Evolutionary conservation across 1,140 invertebrate genomes (phyloP), one percentile per base, ranked within the genome.

Genomic region (Bacillus rossius): DNA sequence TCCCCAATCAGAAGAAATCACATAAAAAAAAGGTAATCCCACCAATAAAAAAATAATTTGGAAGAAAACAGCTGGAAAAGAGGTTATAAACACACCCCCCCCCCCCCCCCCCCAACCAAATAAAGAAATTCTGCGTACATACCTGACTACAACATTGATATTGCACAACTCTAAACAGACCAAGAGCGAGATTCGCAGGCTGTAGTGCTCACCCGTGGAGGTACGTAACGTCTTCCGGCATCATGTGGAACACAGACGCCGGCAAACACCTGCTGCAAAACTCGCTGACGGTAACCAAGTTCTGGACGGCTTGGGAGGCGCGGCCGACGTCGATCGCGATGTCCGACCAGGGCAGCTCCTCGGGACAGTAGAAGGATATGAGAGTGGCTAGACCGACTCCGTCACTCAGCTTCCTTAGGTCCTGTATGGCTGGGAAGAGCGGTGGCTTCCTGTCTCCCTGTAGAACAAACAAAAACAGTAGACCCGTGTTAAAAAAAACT

Each of bases 191-290:
- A n/a, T n/a, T n/a, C n/a, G n/a, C n/a, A n/a, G n/a, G n/a, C n/a
- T n/a, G n/a, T n/a, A n/a, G n/a, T 17, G 69, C 75, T 77, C 73
- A 93, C 90, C 92, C 91, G 73, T 93, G 84, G 82, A 96, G 90
- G 71, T 96, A 98, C 23, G 96, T 89, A 49, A 99, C 85, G 74
- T 99, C 96, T 74, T 98, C 95, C 40, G 94, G 91, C 71, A 87
- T 87, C 81, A 98, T 91, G 72, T 98, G 95, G 79, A 96, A 96
- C 69, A 94, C 87, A 67, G 91, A 86, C 73, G 87, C 87, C 61
- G 94, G 92, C 69, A 98, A 81, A 72, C 83, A 82, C 72, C 84
- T 81, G 62, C 82, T 75, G 72, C 94, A 98, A 77, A 98, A 98
- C 65, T 86, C 83, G 69, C 91, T 84, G 42, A 98, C 87, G 63